Evolutionary conservation across 2,113 vertebrate genomes (phyloP), one percentile per base, ranked within the genome.

Genomic region (Origma solitaria): DNA sequence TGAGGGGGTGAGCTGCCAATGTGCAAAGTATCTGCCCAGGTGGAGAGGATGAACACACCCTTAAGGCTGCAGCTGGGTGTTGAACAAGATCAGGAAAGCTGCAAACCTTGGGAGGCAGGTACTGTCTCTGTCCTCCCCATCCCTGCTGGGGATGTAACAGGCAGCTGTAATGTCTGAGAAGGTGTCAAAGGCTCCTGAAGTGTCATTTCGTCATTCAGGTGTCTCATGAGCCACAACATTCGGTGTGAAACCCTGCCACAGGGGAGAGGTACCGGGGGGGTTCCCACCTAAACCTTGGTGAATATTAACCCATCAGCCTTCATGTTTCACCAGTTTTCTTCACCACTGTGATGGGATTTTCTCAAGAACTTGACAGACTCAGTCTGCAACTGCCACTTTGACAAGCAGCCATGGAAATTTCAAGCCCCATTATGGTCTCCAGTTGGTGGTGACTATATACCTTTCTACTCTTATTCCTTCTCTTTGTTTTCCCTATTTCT

Each of bases 41-140:
- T 12, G 53, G 37, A 33, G 53, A 69, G 27, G 27, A 33, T 33
- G 45, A 44, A 37, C 22, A 28, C 27, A 51, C 3, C 22, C 18
- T 14, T 51, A 5, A 33, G 45, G 37, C 53, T 60, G 33, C 62
- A 77, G 53, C 53, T 68, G 45, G 14, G 6, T 44, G 7, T 23
- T 22, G 33, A 37, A 60, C 0, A 1, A 42, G 27, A 6, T 14
- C 14, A 37, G 13, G 13, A 13, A 68, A 44, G 31, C 13, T 37
- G 14, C 37, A 58, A 68, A 22, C 21, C 25, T 35, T 21, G 30
- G 0, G 1, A 21, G 42, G 13, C 0, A 0, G 15, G 13, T 30
- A 11, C 13, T 13, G 3, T 13, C 35, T 66, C 51, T 66, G 31
- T 50, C 19, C 19, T 45, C 19, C 8, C 44, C 19, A 45, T 45